phyloP scores from a whole-genome alignment of 2,888 invertebrate species.

The Orthosia gracilis region DNA sequence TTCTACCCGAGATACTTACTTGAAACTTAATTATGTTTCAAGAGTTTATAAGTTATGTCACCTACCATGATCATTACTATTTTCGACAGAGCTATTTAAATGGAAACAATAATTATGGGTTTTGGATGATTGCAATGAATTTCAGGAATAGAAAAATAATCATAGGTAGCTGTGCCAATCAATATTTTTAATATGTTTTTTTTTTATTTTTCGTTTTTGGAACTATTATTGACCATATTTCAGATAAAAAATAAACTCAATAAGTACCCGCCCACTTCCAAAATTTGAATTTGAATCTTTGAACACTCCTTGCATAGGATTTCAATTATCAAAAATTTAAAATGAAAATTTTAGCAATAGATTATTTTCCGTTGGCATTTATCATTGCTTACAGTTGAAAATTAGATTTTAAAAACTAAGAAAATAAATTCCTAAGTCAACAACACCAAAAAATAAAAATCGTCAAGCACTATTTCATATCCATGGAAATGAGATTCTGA shows the following conservation, averaged over 20 bases:
- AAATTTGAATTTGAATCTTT: not conserved
- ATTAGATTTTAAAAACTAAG: not conserved
- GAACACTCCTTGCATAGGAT: not conserved
- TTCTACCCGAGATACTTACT: conserved; percentile 45
- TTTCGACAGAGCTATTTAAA: not conserved
- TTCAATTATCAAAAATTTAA: not conserved
- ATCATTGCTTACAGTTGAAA: conserved; percentile 5
- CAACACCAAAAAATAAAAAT: conserved; percentile 53
- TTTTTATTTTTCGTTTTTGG: too few relatives aligned
- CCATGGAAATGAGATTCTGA: conserved; percentile 50
- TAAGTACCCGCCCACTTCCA: not conserved
- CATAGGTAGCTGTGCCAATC: not conserved
- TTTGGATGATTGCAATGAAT: conserved; percentile 18
- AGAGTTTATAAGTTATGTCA: not conserved
- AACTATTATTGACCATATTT: not conserved
- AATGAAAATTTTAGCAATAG: not conserved
- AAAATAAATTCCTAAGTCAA: conserved; percentile 19
- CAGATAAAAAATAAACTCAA: not conserved
- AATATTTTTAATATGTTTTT: not conserved
- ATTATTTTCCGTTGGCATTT: conserved; percentile 2
- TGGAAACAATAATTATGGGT: conserved; percentile 11
- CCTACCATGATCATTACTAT: not conserved
- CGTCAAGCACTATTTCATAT: conserved; percentile 65
- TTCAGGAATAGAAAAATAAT: conserved; percentile 11
- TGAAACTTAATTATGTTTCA: conserved; percentile 12